Percentiles rank a stretch among this genome's conserved stretches.
These are phyloP conservation scores for Trilocha varians DNA, from an alignment of 2,888 invertebrate species.

Conservation along the genomic window DNA sequence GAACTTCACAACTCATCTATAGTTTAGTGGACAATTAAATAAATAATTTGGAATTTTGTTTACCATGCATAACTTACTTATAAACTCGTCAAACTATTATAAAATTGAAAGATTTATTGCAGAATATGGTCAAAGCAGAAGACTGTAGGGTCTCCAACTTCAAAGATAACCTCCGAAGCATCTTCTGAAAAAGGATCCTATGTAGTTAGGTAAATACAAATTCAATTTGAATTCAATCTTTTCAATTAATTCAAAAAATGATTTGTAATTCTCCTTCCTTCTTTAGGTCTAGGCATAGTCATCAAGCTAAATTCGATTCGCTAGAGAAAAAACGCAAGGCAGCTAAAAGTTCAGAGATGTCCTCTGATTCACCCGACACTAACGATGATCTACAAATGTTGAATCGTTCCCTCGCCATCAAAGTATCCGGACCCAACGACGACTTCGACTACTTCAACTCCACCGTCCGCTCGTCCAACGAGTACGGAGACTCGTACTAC, in stretches of 20 bases:
- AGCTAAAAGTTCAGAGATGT: constrained; percentile 32
- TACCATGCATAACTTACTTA: too few relatives aligned
- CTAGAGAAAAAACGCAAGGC: constrained; percentile 31
- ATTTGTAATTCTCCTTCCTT: too few relatives aligned
- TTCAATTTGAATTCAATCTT: background rate
- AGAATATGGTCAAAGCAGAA: constrained; percentile 63
- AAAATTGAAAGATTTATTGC: constrained; percentile 14
- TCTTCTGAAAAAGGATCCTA: constrained; percentile 35
- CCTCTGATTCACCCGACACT: constrained; percentile 61
- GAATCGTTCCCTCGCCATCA: constrained; percentile 68
- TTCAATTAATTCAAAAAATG: too few relatives aligned
- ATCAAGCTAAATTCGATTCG: constrained; percentile 29
- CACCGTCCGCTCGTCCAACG: constrained; percentile 42
- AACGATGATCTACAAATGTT: constrained; percentile 64
- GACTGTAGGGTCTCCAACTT: constrained; percentile 21
- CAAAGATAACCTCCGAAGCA: constrained; percentile 28
- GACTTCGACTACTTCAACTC: constrained; percentile 77
- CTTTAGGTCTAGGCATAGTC: constrained; percentile 38
- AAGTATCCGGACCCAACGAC: constrained; percentile 71
- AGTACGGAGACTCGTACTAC: constrained; percentile 46
- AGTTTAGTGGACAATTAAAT: constrained; percentile 16
- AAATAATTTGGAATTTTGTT: too few relatives aligned
- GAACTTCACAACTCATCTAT: constrained; percentile 15
- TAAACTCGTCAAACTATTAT: too few relatives aligned
- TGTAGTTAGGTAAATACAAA: constrained; percentile 29